Evolutionary conservation across 2,888 invertebrate species (phyloP).

Genomic region (Bedellia somnulentella): DNA sequence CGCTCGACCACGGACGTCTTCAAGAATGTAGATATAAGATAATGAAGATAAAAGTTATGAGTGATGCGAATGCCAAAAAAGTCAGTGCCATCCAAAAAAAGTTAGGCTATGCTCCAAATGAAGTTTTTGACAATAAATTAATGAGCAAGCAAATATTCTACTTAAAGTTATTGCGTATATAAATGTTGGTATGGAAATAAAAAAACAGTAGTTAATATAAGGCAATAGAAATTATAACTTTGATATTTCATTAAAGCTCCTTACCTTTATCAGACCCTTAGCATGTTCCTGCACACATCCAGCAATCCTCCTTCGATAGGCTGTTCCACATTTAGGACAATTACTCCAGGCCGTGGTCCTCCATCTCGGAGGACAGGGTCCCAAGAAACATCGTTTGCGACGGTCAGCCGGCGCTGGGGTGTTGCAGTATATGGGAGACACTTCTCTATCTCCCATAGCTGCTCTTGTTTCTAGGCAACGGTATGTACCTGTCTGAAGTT

Average conservation of each 20-base stretch:
- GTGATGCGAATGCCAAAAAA: no score
- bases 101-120: no score
- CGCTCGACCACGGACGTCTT: no score
- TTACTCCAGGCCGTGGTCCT: constrained; percentile 73
- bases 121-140: no score
- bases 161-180: no score
- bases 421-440: constrained; percentile 44
- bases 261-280: constrained; percentile 44
- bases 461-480: constrained; percentile 67
- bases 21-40: no score
- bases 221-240: no score
- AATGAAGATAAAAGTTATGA: no score
- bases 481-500: constrained; percentile 64
- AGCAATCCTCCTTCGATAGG: constrained; percentile 69
- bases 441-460: constrained; percentile 66
- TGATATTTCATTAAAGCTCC: constrained; percentile 1
- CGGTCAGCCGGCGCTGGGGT: constrained; percentile 64
- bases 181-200: no score
- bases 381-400: constrained; percentile 70
- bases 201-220: no score
- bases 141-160: no score
- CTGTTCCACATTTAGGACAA: constrained; percentile 80
- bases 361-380: constrained; percentile 85
- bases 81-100: no score
- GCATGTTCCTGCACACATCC: constrained; percentile 69